Percentiles rank a stretch among this genome's conserved stretches.
Conservation (phyloP, 2,888 invertebrate genomes). For the Heteromyza rotundicornis region DNA sequence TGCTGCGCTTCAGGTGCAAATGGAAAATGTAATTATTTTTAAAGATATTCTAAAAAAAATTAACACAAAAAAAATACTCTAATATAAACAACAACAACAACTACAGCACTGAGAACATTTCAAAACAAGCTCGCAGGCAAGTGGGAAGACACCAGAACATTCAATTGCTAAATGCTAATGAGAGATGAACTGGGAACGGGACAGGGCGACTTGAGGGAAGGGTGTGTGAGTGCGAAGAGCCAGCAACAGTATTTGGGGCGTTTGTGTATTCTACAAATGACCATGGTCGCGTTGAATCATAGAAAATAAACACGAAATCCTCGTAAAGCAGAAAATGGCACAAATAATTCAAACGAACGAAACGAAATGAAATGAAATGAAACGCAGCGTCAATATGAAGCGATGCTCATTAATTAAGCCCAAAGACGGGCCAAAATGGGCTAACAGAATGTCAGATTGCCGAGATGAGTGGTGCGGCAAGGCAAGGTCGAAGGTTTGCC, state of each 20-base stretch:
- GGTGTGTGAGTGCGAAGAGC: no score
- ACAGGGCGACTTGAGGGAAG: no score
- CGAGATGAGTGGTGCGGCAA: not conserved
- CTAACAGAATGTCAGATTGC: not conserved
- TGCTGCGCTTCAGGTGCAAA: constrained; percentile 48
- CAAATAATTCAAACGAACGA: not conserved
- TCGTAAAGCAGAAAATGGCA: not conserved
- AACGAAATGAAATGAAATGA: no score
- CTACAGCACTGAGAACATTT: not conserved
- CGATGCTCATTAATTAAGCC: constrained; percentile 18
- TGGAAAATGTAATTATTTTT: constrained; percentile 54
- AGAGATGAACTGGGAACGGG: no score
- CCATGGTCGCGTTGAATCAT: not conserved
- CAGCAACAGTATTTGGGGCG: constrained; percentile 31
- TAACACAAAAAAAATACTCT: no score
- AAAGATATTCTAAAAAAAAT: constrained; percentile 41
- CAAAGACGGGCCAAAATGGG: not conserved
- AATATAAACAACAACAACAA: constrained; percentile 40
- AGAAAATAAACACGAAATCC: no score
- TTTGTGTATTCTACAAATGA: constrained; percentile 18
- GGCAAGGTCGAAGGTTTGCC: not conserved
- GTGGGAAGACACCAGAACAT: no score
- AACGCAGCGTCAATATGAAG: constrained; percentile 15
- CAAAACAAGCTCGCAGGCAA: constrained; percentile 5
- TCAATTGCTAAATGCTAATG: constrained; percentile 22